phyloP scores from a whole-genome alignment of 1,140 invertebrate species.

The Idris sp. region DNA sequence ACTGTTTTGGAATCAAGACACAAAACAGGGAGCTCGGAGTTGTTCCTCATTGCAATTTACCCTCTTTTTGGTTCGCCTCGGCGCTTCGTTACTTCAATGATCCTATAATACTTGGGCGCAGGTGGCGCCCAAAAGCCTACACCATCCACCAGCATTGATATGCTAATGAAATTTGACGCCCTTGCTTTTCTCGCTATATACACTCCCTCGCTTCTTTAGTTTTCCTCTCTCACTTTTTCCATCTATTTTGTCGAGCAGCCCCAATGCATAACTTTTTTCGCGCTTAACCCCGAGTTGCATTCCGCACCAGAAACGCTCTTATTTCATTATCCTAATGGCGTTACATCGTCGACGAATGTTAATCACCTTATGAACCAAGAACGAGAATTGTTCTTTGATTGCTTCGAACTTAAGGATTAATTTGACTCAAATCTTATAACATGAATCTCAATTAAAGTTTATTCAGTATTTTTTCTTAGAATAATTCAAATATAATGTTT shows the following conservation, averaged over 20 bases:
- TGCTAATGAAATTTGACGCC: conserved; percentile 80
- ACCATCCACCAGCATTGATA: conserved; percentile 79
- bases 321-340: conserved; percentile 75
- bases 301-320: conserved; percentile 62
- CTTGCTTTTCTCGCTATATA: conserved; percentile 64
- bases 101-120: conserved; percentile 76
- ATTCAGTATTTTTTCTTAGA: too few relatives aligned
- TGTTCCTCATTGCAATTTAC: conserved; percentile 61
- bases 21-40: conserved; percentile 36
- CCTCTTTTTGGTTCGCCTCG: conserved; percentile 33
- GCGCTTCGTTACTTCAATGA: conserved; percentile 66
- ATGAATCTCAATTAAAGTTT: too few relatives aligned
- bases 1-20: conserved; percentile 58
- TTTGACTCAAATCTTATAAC: too few relatives aligned
- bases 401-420: too few relatives aligned
- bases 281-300: conserved; percentile 70
- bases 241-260: conserved; percentile 8
- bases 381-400: conserved; percentile 46
- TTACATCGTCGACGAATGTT: conserved; percentile 68
- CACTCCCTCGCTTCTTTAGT: background rate
- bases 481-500: too few relatives aligned
- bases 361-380: conserved; percentile 49
- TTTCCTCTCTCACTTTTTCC: conserved; percentile 5
- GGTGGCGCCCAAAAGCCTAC: conserved; percentile 74
- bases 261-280: conserved; percentile 68